Evolutionary conservation across 2,797 vertebrate genomes (phyloP), one percentile per base, ranked within the genome.

Genomic region (Aeoliscus strigatus): DNA sequence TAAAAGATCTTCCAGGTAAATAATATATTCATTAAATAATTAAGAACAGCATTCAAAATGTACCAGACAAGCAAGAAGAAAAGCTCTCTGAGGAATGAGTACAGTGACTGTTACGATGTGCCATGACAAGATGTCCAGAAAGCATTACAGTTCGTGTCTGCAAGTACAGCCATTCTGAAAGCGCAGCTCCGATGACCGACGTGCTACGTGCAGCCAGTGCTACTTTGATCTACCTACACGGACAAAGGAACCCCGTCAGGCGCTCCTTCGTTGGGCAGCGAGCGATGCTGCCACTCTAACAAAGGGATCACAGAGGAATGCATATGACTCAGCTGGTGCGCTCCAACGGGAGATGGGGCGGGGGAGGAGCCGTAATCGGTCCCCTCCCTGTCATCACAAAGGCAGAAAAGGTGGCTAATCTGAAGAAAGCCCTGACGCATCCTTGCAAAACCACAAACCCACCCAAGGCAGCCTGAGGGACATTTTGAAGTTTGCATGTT

Each of bases 21-120:
- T 87, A 83, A 83, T 75, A 80, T 81, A 82, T 77, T 85, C 86
- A 85, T 92, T 91, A 91, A 93, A 93, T 92, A 92, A 91, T 89
- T 88, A 93, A 91, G 82, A 88, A 92, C 87, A 90, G 90, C 90
- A 92, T 86, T 85, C 87, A 91, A 17, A 92, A 90, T 92, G 91
- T 93, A 94, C 92, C 92, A 94, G 89, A 91, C 86, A 91, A 92
- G 90, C 90, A 89, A 62, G 56, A 17, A 10, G 30, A 84, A 86
- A 87, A 83, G 82, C 82, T 66, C 66, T 85, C 83, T 70, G 74
- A 82, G 84, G 80, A 88, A 89, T 84, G 91, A 92, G 85, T 93
- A 91, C 91, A 94, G 92, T 92, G 91, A 92, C 84, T 84, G 83
- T 73, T 86, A 88, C 68, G 85, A 92, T 92, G 90, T 88, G 87